These are phyloP conservation scores for Lophotriccus pileatus DNA, from an alignment of 2,797 vertebrate genomes.

Conservation along the genomic window DNA sequence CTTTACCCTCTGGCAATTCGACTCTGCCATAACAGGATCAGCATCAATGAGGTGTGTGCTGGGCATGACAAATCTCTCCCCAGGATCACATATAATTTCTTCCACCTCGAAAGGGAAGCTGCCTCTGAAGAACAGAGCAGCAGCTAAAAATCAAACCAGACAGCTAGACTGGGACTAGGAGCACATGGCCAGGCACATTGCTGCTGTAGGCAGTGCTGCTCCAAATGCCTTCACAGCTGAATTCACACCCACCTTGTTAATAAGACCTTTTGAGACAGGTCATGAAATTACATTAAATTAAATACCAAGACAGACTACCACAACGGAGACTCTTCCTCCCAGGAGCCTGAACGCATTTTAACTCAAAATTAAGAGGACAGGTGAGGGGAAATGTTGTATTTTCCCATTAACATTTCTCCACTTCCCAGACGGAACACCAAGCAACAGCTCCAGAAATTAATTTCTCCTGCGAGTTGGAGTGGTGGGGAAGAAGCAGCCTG, in stretches of 20 bases:
- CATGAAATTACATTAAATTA: not conserved
- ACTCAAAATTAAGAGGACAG: not conserved
- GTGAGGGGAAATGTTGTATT: not conserved
- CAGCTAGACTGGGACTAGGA: not conserved
- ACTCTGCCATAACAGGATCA: not conserved
- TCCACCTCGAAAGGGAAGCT: not conserved
- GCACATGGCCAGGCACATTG: rapidly evolving
- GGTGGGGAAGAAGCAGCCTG: not conserved
- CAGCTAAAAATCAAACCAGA: not conserved
- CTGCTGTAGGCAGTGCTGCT: not conserved
- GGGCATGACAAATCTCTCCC: not conserved
- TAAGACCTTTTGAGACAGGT: not conserved
- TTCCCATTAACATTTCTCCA: not conserved
- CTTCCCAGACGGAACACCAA: not conserved
- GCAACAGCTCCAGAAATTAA: not conserved
- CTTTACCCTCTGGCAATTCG: not conserved
- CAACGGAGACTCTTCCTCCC: not conserved
- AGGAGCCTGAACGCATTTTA: not conserved
- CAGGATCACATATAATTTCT: not conserved
- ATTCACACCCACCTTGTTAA: constrained; percentile 8
- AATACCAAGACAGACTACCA: not conserved
- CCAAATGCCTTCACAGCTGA: not conserved
- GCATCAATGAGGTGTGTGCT: rapidly evolving
- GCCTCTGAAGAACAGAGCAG: not conserved
- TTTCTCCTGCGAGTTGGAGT: not conserved